Conservation (phyloP, 2,797 vertebrate species). For the Malurus splendens region DNA sequence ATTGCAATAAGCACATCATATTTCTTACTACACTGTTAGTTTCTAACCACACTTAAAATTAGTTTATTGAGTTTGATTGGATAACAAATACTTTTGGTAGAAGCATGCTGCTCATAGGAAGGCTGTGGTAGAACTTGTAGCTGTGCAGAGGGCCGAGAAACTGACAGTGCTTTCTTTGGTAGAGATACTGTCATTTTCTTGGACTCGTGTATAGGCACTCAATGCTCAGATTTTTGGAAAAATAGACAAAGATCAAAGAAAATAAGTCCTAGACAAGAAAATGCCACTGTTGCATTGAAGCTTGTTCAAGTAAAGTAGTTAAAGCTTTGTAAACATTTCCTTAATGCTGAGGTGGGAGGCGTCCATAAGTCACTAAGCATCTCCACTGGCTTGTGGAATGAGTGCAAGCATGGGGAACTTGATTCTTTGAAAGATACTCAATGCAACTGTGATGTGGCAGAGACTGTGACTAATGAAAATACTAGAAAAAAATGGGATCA, state of each 20-base stretch:
- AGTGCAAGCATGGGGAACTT: background rate
- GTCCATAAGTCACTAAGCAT: background rate
- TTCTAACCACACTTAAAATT: background rate
- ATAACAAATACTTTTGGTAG: background rate
- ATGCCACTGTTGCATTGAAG: background rate
- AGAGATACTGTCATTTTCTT: background rate
- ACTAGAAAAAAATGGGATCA: background rate
- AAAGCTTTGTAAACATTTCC: background rate
- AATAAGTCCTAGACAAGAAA: background rate
- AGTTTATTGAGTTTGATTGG: background rate
- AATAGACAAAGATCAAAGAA: background rate
- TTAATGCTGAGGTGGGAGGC: background rate
- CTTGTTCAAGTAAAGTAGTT: background rate
- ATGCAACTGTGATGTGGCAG: background rate
- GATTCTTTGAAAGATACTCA: background rate
- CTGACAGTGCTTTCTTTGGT: background rate
- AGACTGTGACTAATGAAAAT: background rate
- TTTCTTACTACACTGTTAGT: background rate
- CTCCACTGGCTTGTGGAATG: background rate
- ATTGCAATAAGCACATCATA: background rate
- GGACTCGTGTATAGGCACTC: background rate
- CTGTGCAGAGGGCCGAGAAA: background rate
- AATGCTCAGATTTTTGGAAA: background rate
- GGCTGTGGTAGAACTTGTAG: background rate
- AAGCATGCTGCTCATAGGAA: background rate